These are phyloP conservation scores for Coleophora deauratella DNA, from an alignment of 2,888 invertebrate genomes.

Conservation along the genomic window DNA sequence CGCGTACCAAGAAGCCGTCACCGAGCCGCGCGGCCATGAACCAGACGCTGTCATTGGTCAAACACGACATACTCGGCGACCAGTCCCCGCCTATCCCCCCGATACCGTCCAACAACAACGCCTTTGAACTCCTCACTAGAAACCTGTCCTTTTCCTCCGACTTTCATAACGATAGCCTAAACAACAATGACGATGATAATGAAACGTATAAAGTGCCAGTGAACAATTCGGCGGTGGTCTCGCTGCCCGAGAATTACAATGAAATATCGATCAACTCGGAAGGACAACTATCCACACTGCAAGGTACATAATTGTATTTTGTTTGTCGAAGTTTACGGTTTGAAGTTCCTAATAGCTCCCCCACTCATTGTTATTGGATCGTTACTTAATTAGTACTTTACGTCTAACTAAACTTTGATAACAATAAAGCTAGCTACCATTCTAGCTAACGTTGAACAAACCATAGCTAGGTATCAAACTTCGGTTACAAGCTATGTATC, in stretches of 20 bases:
- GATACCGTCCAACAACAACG: slow-evolving; percentile 39
- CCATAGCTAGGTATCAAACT: no score
- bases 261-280: slow-evolving; percentile 65
- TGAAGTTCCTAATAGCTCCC: not conserved
- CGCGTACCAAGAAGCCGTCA: slow-evolving; percentile 69
- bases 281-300: slow-evolving; percentile 61
- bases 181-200: slow-evolving; percentile 57
- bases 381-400: no score
- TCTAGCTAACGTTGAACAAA: no score
- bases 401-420: no score
- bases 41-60: slow-evolving; percentile 57
- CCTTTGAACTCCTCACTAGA: slow-evolving; percentile 60
- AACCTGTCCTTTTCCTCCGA: slow-evolving; percentile 67
- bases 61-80: slow-evolving; percentile 55
- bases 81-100: slow-evolving; percentile 24
- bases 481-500: no score
- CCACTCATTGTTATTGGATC: no score
- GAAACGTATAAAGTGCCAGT: slow-evolving; percentile 67
- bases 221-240: slow-evolving; percentile 50
- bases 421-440: no score
- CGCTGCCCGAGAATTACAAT: slow-evolving; percentile 61
- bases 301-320: slow-evolving; percentile 39
- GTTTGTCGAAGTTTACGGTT: not conserved
- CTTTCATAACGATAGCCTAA: slow-evolving; percentile 66
- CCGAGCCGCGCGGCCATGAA: slow-evolving; percentile 56